Evolutionary conservation across 2,888 invertebrate genomes (phyloP), one percentile per base, ranked within the genome.

Genomic region (Drosophila robusta): DNA sequence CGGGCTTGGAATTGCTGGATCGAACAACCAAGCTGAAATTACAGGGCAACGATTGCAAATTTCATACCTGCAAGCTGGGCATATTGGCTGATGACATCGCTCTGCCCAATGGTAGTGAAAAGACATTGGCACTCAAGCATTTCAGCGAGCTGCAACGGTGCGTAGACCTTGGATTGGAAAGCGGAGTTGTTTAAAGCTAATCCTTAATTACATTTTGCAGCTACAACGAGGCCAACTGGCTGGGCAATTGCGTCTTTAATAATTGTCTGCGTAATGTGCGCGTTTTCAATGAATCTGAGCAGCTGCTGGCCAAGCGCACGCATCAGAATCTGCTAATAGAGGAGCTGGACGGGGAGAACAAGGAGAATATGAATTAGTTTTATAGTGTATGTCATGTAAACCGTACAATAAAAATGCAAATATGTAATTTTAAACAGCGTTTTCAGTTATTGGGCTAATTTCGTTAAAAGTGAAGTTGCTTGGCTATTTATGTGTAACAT

Each of bases 61-160:
- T 89, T n/a, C 60, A 70, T 3, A 62, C 51, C 93, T 74, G 92
- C 89, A 78, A 93, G 93, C 67, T 93, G 92, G 94, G 93, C 2
- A 92, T 95, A 54, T 91, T 93, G 49, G 90, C 93, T 16, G 94
- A 94, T 80, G 93, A 93, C 3, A 68, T 82, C 3, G n/a, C 29
- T 3, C 29, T 90, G 36, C 77, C 75, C 64, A 91, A 76, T 64
- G 68, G 34, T 64, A 87, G n/a, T 0, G 89, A 79, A 0, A 89
- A 83, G 16, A 16, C 32, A 0, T 12, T 83, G 41, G 26, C 64
- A 0, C 34, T 84, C 0, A 60, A 68, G 8, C 49, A 57, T 18
- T 87, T 68, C 9, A 65, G 45, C 42, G 89, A 89, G 2, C 58
- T 86, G 11, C 63, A 80, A 24, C 34, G 78, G 85, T 85, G 22